These are phyloP conservation scores for Echinops telfairi DNA, from an alignment of 2,113 vertebrate species.

Conservation along the genomic window DNA sequence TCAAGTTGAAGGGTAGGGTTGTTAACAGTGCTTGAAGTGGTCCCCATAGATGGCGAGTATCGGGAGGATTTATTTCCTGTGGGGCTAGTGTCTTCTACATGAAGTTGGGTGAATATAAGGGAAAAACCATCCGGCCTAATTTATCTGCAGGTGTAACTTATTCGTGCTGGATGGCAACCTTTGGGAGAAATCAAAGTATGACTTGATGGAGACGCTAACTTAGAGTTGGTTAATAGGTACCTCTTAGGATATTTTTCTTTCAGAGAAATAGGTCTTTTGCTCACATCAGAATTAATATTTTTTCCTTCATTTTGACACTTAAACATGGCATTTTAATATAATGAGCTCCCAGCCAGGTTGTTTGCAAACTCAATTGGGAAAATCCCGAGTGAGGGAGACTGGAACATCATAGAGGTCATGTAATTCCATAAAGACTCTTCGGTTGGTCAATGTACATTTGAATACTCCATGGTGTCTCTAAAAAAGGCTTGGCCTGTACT, in stretches of 20 bases:
- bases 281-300: constrained; percentile 49
- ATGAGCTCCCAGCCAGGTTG: constrained; percentile 7
- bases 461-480: constrained; percentile 47
- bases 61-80: constrained; percentile 9
- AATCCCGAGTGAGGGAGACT: background rate
- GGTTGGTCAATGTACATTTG: constrained; percentile 62
- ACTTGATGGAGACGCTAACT: constrained; percentile 60
- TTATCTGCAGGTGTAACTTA: constrained; percentile 67
- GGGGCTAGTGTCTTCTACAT: background rate
- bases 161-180: constrained; percentile 58
- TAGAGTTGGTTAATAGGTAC: constrained; percentile 51
- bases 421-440: constrained; percentile 61
- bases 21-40: background rate
- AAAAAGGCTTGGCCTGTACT: constrained; percentile 24
- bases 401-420: constrained; percentile 23
- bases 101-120: constrained; percentile 8
- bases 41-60: background rate
- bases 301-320: constrained; percentile 58
- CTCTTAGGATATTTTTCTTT: constrained; percentile 52
- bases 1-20: background rate
- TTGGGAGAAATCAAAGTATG: constrained; percentile 31
- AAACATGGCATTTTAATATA: background rate
- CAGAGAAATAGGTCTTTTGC: constrained; percentile 49
- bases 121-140: constrained; percentile 64
- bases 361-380: constrained; percentile 35